Base-by-base conservation (phyloP, 2,797 vertebrate genomes). In the Amphiprion clarkii region DNA sequence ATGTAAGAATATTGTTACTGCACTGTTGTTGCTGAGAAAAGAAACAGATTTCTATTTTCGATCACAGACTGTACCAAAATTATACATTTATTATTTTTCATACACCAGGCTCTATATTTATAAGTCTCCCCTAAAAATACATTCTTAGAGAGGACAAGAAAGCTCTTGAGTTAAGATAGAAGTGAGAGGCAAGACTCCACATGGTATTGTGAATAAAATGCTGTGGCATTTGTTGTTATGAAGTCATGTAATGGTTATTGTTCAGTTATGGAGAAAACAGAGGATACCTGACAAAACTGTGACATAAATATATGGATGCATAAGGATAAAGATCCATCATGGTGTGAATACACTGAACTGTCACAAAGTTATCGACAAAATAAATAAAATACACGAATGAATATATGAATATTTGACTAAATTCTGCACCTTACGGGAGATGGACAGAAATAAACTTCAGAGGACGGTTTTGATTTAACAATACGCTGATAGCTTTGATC, bases 181-280 rank as follows among this genome's bases (percentile, higher is more conserved):
- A 82, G 36, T 31, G 56, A 82, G 55, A 52, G 4, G 48, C 25
- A 63, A 40, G 64, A 81, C 70, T 87, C 66, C 66, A 31, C 64
- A 53, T 83, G 70, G 48, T 77, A 91, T 87, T 83, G 76, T 84
- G 80, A 94, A 92, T 92, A 90, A 93, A 93, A 77, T 84, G 75
- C 83, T 82, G 64, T 84, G 76, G 77, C 78, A 88, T 55, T 64
- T 77, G 51, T 61, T 71, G 36, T 84, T 74, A 8, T 59, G 31
- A 56, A 29, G 13, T 27, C 2, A 44, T 56, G 5, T 42, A 39
- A 36, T 44, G 2, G 2, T 9, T 63, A 11, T 36, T 67, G 9
- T 25, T 67, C 13, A 6, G 27, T 19, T 5, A n/a, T 31, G 16
- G 14, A 33, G 14, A 23, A 51, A 27, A 46, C 13, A 10, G 42